Percentiles rank a stretch among this genome's conserved stretches.
Evolutionary conservation across 2,797 vertebrate species (phyloP).

Genomic region (Chiroxiphia lanceolata): DNA sequence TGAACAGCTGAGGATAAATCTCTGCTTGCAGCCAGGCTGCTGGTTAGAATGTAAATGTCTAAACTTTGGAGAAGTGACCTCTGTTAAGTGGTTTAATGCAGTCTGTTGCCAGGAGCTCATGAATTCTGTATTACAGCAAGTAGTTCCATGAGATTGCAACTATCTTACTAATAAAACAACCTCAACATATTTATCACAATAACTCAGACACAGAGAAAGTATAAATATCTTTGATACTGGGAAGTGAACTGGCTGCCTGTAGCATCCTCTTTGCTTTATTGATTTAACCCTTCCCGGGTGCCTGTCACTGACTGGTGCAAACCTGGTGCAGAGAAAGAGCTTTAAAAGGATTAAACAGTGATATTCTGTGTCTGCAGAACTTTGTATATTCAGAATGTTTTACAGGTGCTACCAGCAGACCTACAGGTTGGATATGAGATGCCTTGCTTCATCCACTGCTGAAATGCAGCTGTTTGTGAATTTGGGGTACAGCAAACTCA

Average conservation of each 20-base stretch:
- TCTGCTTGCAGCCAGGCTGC: slow-evolving; percentile 24
- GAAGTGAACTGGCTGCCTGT: slow-evolving; percentile 57
- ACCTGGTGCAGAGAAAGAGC: background rate
- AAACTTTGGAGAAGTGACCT: slow-evolving; percentile 69
- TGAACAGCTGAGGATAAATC: background rate
- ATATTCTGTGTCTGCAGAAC: background rate
- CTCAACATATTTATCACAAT: slow-evolving; percentile 75
- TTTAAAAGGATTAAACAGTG: background rate
- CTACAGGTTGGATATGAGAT: background rate
- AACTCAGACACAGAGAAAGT: slow-evolving; percentile 66
- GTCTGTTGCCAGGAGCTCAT: slow-evolving; percentile 71
- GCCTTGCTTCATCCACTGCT: background rate
- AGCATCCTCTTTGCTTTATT: slow-evolving; percentile 39
- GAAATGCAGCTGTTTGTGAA: background rate
- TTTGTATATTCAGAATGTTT: background rate
- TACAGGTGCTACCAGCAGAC: background rate
- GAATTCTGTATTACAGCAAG: slow-evolving; percentile 74
- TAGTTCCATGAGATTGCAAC: slow-evolving; percentile 73
- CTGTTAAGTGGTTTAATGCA: slow-evolving; percentile 71
- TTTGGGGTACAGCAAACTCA: background rate
- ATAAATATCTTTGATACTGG: slow-evolving; percentile 65
- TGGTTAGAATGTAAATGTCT: slow-evolving; percentile 70
- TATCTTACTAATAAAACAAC: slow-evolving; percentile 76
- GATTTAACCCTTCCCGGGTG: slow-evolving; percentile 54
- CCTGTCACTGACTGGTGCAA: background rate